Percentiles rank a stretch among this genome's conserved stretches.
Conservation (phyloP, 2,113 vertebrate genomes). For the Tetrax tetrax region DNA sequence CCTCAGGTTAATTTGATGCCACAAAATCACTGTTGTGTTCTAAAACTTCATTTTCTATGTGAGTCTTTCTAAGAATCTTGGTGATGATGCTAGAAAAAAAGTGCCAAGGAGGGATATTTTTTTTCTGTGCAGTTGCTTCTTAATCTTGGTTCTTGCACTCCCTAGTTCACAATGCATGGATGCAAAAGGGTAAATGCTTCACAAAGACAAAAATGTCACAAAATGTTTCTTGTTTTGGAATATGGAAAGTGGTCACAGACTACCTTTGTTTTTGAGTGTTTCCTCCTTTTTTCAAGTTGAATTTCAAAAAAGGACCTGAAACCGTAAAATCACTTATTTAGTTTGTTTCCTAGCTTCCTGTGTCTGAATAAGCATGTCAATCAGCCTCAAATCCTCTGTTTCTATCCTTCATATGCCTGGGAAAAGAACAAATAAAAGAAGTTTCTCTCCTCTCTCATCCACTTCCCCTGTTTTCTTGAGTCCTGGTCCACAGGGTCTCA, state of each 20-base stretch:
- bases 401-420: not conserved
- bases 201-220: not conserved
- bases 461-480: not conserved
- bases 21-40: not conserved
- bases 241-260: not conserved
- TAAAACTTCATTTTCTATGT: not conserved
- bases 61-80: not conserved
- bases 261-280: slow-evolving; percentile 5
- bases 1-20: not conserved
- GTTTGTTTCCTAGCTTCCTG: slow-evolving; percentile 21
- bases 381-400: slow-evolving; percentile 9
- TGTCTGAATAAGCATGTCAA: slow-evolving; percentile 47
- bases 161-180: not conserved
- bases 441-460: not conserved
- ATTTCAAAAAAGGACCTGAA: not conserved
- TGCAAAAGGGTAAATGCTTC: not conserved
- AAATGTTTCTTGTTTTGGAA: not conserved
- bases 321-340: slow-evolving; percentile 1
- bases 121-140: not conserved
- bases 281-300: slow-evolving; percentile 7
- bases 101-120: not conserved
- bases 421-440: slow-evolving; percentile 35
- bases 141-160: not conserved
- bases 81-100: not conserved
- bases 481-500: not conserved